Base-by-base conservation (phyloP, 2,797 vertebrate genomes). In the Notolepis coatsorum region DNA sequence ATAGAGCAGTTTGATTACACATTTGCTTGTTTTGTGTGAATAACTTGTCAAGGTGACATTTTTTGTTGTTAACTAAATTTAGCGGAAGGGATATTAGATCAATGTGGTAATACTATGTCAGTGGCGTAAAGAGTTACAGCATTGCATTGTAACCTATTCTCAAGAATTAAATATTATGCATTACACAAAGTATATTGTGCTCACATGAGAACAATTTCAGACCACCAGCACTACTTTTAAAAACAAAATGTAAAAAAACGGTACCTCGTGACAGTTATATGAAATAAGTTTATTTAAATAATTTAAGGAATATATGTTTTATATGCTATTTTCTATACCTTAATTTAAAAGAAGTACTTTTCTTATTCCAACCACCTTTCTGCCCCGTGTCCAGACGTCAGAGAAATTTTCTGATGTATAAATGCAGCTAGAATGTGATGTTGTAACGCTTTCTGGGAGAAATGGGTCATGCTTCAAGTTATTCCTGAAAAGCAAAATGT, bases 271-370 rank as follows among this genome's bases (percentile, higher is more conserved):
- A 91, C 90, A 89, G 86, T 92, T 90, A 93, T 92, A 93, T 90
- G 78, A 91, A 92, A 91, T 91, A 90, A 80, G 85, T 93, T 93
- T 93, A 93, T 94, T 94, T 93, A 94, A 92, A 94, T 93, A 88
- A 93, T 93, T 92, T 93, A 93, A 92, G 90, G 89, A 93, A 90
- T 92, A 92, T 93, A 93, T 92, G 92, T 94, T 94, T 94, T 94
- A 92, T 94, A 94, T 90, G 86, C 91, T 93, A 93, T 94, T 94
- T 93, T 94, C 86, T 94, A 94, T 93, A 94, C 88, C 79, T 93
- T 93, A 87, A 91, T 93, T 93, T 90, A 89, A 92, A 90, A 87
- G 71, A 91, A 90, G 75, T 84, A 91, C 81, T 84, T 92, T 92
- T 91, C 88, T 91, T 93, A 93, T 91, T 88, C 88, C 89, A 85